Evolutionary conservation across 2,888 invertebrate genomes (phyloP), one percentile per base, ranked within the genome.

Genomic region (Cylloceria caligata): DNA sequence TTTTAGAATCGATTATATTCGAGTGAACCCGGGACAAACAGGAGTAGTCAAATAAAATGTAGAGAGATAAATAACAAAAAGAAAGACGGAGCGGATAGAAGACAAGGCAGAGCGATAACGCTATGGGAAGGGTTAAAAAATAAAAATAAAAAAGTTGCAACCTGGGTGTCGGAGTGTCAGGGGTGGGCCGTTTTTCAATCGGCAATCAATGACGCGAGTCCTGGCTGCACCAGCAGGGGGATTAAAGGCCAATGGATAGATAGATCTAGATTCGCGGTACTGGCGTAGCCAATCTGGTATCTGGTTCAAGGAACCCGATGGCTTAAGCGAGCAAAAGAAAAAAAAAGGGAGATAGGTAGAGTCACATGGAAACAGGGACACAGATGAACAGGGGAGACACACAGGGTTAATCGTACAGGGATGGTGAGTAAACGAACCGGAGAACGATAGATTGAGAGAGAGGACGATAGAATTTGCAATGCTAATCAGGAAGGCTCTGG

Each of bases 261-360:
- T 90, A 90, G 92, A 92, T 91, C 91, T 91, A 91, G 92, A 92
- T 92, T 92, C 91, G 90, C 91, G 90, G 91, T 90, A 91, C 87
- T 87, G 89, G 88, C 87, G 87, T 88, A 88, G 89, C 91, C 92
- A 92, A 92, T 92, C 91, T 83, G 76, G 92, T 91, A 92, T 92
- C 91, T 92, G 91, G 92, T 92, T 92, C 92, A 93, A 92, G 92
- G 92, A 92, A 93, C 91, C 91, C 91, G 88, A 88, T 87, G 88
- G 68, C 27, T 60, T 52, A 60, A 72, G 60, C 45, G 60, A 72
- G 72, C 27, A 67, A 42, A 36, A 76, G 60, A 42, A 49, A 73
- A 62, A 69, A 1, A 45, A 21, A 57, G 5, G 42, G 36, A n/a
- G 27, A 49, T 34, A 80, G 65, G 68, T 34, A 34, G 60, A 60